phyloP scores from a whole-genome alignment of 1,140 invertebrate species.

The Bombus terrestris region DNA sequence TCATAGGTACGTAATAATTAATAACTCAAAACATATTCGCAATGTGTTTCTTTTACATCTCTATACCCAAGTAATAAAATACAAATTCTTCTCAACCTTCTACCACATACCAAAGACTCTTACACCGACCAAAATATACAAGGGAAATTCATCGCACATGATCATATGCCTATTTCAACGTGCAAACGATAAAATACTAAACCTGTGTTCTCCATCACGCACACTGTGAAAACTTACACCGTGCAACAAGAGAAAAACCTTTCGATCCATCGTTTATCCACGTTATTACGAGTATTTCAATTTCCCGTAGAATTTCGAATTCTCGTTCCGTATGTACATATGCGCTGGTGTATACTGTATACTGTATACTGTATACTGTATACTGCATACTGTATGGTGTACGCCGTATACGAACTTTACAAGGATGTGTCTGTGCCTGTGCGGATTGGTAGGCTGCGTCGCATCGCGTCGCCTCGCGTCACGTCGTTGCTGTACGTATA shows the following conservation, averaged over 20 bases:
- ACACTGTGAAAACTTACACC: background rate
- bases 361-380: too few relatives aligned
- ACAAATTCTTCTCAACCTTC: too few relatives aligned
- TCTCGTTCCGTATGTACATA: constrained; percentile 1
- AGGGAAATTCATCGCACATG: background rate
- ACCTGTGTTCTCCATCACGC: too few relatives aligned
- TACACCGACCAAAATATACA: background rate
- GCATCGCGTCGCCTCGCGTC: background rate
- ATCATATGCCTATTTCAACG: background rate
- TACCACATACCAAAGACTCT: too few relatives aligned
- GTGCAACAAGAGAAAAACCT: background rate
- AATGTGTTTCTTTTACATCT: too few relatives aligned
- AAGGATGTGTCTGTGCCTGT: background rate
- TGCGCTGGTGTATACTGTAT: too few relatives aligned
- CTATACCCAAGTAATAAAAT: too few relatives aligned
- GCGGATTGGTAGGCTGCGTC: background rate
- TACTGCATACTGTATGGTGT: too few relatives aligned
- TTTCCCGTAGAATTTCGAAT: constrained; percentile 32
- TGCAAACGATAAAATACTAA: background rate
- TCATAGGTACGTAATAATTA: background rate
- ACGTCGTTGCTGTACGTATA: too few relatives aligned
- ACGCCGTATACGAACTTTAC: background rate
- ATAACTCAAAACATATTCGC: background rate
- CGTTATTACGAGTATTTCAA: constrained; percentile 39
- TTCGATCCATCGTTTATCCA: constrained; percentile 9